phyloP scores from a whole-genome alignment of 2,113 vertebrate genomes.

The Trachemys scripta region DNA sequence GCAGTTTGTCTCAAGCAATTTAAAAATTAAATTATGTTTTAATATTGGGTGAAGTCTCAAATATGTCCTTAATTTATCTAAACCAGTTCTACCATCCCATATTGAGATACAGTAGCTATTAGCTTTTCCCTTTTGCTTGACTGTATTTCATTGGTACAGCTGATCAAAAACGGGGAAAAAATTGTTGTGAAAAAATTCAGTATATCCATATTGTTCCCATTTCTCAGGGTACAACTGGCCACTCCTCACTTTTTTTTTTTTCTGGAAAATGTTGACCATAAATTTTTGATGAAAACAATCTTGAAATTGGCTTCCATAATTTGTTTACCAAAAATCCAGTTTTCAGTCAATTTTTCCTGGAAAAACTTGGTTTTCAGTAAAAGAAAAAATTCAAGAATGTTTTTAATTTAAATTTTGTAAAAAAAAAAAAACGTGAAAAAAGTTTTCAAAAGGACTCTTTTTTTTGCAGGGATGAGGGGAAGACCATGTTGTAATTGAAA shows the following conservation, averaged over 20 bases:
- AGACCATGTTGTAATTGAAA: not conserved
- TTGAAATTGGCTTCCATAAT: not conserved
- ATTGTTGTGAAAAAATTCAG: not conserved
- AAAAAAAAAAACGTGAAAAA: not conserved
- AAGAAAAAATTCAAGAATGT: not conserved
- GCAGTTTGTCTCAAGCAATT: not conserved
- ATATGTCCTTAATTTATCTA: not conserved
- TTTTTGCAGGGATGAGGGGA: not conserved
- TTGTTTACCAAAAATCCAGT: rapidly evolving
- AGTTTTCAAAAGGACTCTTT: not conserved
- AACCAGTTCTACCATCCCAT: not conserved
- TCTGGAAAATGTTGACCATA: not conserved
- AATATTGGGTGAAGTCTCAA: not conserved
- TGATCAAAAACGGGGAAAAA: not conserved
- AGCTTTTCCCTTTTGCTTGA: not conserved
- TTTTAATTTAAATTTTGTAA: not conserved
- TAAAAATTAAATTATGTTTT: not conserved
- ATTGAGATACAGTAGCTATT: not conserved
- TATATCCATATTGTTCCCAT: not conserved
- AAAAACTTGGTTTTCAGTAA: not conserved
- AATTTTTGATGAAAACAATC: not conserved
- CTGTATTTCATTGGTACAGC: not conserved
- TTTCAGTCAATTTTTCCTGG: not conserved
- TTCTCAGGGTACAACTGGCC: not conserved
- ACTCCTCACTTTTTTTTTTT: not conserved